Evolutionary conservation across 2,113 vertebrate species (phyloP), one percentile per base, ranked within the genome.

Genomic region (Glaucomys volans): DNA sequence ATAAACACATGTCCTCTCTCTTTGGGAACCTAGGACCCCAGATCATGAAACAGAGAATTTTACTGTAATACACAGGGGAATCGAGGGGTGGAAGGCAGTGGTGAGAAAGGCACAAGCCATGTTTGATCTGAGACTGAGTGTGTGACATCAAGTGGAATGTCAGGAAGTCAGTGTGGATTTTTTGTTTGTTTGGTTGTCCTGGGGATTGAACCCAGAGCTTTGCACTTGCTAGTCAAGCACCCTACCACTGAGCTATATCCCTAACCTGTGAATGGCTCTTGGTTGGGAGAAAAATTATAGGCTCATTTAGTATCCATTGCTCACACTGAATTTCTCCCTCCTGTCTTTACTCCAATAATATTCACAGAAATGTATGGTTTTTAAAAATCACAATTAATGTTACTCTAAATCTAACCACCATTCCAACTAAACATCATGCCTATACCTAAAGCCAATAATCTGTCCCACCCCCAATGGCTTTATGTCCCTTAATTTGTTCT

Each of bases 371-470:
- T 12, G 35, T 57, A 71, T 72, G 47, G 95, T 67, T 30, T 71
- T 95, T 91, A 69, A 69, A 40, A 8, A 75, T 75, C 20, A 20
- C 92, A 96, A 72, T 96, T 98, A 97, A 98, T 98, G 98, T 92
- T 97, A 99, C 98, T 98, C 98, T 97, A 95, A 96, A 96, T 94
- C 90, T 57, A 94, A 76, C 42, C 87, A 82, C 1, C 2, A 86
- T 37, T 89, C 81, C 3, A 96, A 96, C 90, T 91, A 97, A 99
- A 98, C 97, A 98, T 98, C 93, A 95, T 98, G 97, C 98, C 98
- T 99, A n/a, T 97, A 98, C 97, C 98, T 98, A 98, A 99, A 98
- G 97, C 96, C 97, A 85, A 52, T 98, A 99, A 98, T 98, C 98
- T 20, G 54, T 97, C 35, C 47, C 5, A 97, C 52, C 97, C 28